These are phyloP conservation scores for Colletes gigas DNA, from an alignment of 1,140 invertebrate genomes.

Conservation along the genomic window DNA sequence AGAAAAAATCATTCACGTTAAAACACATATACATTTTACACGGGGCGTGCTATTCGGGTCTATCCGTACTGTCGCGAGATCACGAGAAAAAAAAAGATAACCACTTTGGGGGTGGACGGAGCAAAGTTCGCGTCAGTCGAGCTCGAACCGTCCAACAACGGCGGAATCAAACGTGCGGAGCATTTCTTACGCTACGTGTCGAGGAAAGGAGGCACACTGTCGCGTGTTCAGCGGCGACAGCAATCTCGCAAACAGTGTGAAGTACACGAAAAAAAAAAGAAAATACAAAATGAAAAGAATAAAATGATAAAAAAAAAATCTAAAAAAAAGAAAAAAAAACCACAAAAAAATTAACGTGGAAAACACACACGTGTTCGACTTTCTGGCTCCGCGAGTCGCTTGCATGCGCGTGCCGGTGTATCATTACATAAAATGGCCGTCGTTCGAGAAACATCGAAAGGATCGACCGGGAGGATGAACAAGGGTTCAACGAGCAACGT, in stretches of 20 bases:
- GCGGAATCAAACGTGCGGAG: neutral
- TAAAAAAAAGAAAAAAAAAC: too few relatives aligned
- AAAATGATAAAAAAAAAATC: neutral
- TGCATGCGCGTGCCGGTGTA: conserved; percentile 59
- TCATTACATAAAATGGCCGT: conserved; percentile 31
- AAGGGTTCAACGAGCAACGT: conserved; percentile 70
- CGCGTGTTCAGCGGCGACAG: too few relatives aligned
- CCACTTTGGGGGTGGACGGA: neutral
- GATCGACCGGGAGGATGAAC: conserved; percentile 20
- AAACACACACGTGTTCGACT: conserved; percentile 41
- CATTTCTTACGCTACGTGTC: conserved; percentile 11
- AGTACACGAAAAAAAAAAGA: neutral
- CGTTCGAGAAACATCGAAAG: conserved; percentile 56
- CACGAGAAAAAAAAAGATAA: conserved; percentile 9
- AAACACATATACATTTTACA: conserved; percentile 67
- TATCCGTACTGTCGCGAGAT: conserved; percentile 46
- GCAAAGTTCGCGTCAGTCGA: conserved; percentile 17
- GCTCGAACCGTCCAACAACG: neutral
- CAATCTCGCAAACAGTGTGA: neutral
- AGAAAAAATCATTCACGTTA: conserved; percentile 55
- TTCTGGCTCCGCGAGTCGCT: conserved; percentile 61
- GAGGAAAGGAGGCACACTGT: too few relatives aligned
- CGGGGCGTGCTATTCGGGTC: conserved; percentile 71
- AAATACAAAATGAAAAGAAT: neutral
- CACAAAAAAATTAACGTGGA: neutral